A percentile compares a stretch with the other conserved stretches of the same genome.
These are phyloP conservation scores for Dastarcus helophoroides DNA, from an alignment of 2,888 invertebrate species.

Conservation along the genomic window DNA sequence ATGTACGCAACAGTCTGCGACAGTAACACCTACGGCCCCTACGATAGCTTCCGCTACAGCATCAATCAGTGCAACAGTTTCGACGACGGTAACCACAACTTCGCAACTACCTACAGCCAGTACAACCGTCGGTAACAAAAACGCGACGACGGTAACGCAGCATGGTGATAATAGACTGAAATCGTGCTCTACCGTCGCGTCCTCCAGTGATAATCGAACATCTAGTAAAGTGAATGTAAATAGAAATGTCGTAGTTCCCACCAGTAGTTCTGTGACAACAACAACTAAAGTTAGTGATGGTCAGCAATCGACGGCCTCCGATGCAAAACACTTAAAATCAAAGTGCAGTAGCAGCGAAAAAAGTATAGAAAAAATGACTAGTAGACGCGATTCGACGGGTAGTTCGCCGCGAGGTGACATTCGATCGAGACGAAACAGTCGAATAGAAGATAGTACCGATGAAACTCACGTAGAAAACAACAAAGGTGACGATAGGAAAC, in stretches of 20 bases:
- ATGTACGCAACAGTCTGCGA: slow-evolving; percentile 30
- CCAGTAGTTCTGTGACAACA: slow-evolving; percentile 9
- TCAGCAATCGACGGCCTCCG: slow-evolving; percentile 6
- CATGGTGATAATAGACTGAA: slow-evolving; percentile 33
- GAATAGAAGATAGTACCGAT: slow-evolving; percentile 12
- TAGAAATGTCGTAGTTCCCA: slow-evolving; percentile 28
- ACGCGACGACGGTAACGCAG: too few relatives aligned
- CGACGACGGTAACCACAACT: slow-evolving; percentile 17
- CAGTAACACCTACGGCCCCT: slow-evolving; percentile 23
- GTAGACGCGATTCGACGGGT: slow-evolving; percentile 22
- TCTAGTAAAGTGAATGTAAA: slow-evolving; percentile 34
- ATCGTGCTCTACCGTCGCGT: slow-evolving; percentile 29
- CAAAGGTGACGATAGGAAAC: slow-evolving; percentile 27
- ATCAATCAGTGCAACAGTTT: slow-evolving; percentile 27
- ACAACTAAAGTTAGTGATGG: slow-evolving; percentile 3
- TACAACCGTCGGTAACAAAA: slow-evolving; percentile 23
- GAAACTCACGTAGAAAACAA: slow-evolving; percentile 23
- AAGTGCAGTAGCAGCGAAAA: too few relatives aligned
- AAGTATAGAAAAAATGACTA: slow-evolving; percentile 24
- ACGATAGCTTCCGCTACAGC: slow-evolving; percentile 36
- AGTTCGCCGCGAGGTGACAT: slow-evolving; percentile 24
- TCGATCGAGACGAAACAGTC: slow-evolving; percentile 27
- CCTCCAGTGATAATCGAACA: slow-evolving; percentile 31
- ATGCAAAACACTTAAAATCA: slow-evolving; percentile 12
- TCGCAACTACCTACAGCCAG: slow-evolving; percentile 16